phyloP scores from a whole-genome alignment of 2,888 invertebrate species.

The Scrobipalpa costella region DNA sequence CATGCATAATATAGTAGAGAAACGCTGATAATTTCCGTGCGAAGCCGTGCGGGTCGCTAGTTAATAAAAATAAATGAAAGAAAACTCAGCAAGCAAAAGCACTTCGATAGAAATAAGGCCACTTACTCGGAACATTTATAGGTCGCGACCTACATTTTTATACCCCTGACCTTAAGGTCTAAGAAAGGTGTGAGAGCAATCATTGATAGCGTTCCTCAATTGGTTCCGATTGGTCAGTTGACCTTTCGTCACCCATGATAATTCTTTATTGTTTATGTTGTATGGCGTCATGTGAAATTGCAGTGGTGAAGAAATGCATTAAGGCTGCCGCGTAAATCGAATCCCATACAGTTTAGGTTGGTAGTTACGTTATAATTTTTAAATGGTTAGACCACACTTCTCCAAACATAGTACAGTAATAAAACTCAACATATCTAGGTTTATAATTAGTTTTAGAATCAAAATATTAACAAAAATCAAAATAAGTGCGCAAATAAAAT shows the following conservation, averaged over 20 bases:
- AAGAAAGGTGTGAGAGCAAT: slow-evolving; percentile 22
- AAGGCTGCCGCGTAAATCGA: no score
- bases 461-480: no score
- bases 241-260: slow-evolving; percentile 18
- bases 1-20: no score
- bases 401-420: no score
- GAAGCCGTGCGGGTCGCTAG: neutral
- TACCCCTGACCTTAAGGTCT: slow-evolving; percentile 7
- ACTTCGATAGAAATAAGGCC: slow-evolving; percentile 4
- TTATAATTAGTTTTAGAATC: no score
- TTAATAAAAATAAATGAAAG: neutral
- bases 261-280: slow-evolving; percentile 4
- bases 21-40: no score
- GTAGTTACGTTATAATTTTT: no score
- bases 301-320: no score
- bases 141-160: slow-evolving; percentile 9
- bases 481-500: no score
- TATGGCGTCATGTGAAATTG: neutral
- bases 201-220: slow-evolving; percentile 6
- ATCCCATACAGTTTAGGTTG: no score
- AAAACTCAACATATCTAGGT: no score
- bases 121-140: neutral
- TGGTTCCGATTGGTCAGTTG: slow-evolving; percentile 21
- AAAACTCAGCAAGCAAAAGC: neutral
- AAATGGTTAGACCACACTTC: no score